Conservation (phyloP, 2,888 invertebrate genomes). For the Nemapogon koenigi region DNA sequence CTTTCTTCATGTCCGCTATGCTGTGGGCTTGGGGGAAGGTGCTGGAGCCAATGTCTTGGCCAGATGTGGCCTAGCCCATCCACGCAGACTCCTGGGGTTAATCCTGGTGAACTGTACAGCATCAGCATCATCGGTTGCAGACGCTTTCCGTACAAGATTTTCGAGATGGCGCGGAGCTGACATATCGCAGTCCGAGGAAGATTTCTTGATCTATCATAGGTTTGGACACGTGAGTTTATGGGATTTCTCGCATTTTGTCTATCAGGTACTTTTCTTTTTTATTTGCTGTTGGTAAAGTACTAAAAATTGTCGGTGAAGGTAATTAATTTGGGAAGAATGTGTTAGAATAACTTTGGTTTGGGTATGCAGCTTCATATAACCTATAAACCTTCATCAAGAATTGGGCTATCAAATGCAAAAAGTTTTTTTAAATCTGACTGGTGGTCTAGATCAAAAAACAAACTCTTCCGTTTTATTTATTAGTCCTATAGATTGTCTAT, state of each 20-base stretch:
- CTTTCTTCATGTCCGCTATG: slow-evolving; percentile 82
- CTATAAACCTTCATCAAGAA: background rate
- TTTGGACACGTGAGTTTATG: slow-evolving; percentile 85
- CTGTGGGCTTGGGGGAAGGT: slow-evolving; percentile 86
- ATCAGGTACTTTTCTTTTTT: slow-evolving; percentile 39
- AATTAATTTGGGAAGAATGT: background rate
- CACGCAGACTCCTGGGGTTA: slow-evolving; percentile 78
- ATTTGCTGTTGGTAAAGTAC: slow-evolving; percentile 18
- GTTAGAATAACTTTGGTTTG: background rate
- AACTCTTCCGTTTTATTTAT: too few species aligned
- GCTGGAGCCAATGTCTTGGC: slow-evolving; percentile 88
- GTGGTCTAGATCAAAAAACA: too few species aligned
- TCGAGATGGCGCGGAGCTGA: slow-evolving; percentile 84
- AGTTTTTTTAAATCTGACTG: background rate
- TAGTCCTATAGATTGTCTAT: too few species aligned
- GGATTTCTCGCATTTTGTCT: slow-evolving; percentile 31
- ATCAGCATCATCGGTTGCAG: slow-evolving; percentile 84
- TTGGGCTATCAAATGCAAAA: background rate
- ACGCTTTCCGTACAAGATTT: slow-evolving; percentile 85
- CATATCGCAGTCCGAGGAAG: slow-evolving; percentile 87
- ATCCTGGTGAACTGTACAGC: slow-evolving; percentile 88
- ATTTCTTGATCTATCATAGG: slow-evolving; percentile 88
- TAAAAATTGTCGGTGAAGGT: background rate
- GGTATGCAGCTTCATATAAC: background rate
- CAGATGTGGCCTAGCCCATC: slow-evolving; percentile 83